Evolutionary conservation across 2,888 invertebrate species (phyloP), one percentile per base, ranked within the genome.

Genomic region (Ophion ellenae): DNA sequence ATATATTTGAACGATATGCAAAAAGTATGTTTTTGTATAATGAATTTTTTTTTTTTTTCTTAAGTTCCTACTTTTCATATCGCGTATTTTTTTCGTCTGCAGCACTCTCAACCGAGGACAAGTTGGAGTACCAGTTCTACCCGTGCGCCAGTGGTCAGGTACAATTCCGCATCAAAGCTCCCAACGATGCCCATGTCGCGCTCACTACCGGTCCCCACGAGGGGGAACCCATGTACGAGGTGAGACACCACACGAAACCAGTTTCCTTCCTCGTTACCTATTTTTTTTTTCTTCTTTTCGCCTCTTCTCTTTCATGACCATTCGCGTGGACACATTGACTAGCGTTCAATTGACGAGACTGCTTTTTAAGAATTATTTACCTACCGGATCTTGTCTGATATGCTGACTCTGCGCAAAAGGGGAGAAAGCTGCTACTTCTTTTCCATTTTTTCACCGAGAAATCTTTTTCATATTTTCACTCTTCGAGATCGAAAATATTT

Each of bases 141-240:
- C 97, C 97, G 40, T 96, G 96, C 79, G 94, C 95, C 20, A 95
- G 95, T 87, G 96, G 97, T 3, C 96, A 96, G 76, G 94, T 97
- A 77, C 96, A 96, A 91, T 98, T 98, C 94, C 96, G 97, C 91
- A 96, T 98, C 5, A 96, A 97, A 87, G 96, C 98, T 0, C 91
- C 96, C 0, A 96, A 98, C 92, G 98, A 98, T 94, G 98, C 98
- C 11, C 98, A 98, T 93, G 91, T 98, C 89, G 97, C 97, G 0
- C 96, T 98, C 14, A 96, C 97, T 14, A 95, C 96, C 81, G 96
- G 96, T 0, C 96, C 97, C 2, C 94, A 95, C 69, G 97, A 97
- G 89, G 94, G 95, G 10, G 96, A 96, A 74, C 98, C 97, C 32
- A 97, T 98, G 95, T 96, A 97, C 92, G 98, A 98, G 95, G 96